Evolutionary conservation across 1,140 invertebrate genomes (phyloP), one percentile per base, ranked within the genome.

Genomic region (Lineus longissimus): DNA sequence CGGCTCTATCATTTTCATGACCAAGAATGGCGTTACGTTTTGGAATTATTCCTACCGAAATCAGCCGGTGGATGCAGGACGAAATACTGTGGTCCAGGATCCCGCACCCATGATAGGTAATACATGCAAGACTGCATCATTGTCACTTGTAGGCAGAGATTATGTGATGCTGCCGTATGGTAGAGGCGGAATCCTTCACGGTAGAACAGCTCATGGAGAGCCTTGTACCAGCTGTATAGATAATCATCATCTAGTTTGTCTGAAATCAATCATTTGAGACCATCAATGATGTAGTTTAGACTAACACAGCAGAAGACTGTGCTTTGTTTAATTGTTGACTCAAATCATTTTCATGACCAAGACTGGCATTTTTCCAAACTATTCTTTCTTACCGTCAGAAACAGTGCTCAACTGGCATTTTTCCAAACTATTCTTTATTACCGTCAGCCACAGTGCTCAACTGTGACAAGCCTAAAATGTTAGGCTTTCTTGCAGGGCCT

Each of bases 121-220:
- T 79, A 79, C 15, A 70, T 59, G 66, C 77, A 79, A 1, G 77
- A 79, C 57, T 79, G 75, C 77, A 79, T 79, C 55, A 79, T 70
- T 23, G 77, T 79, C 41, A 77, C 75, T 51, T 79, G 76, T 27
- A 79, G 63, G 73, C 77, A 79, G 9, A 79, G 70, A 1, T 71
- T 62, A 63, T 76, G 71, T 13, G 72, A 74, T 17, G 75, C 67
- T 4, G 73, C 65, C 1, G 76, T 75, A 65, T 78, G 76, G 60
- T 78, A 79, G 23, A 79, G 66, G 7, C 74, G 62, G 43, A 79
- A 74, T 1, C 76, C 71, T 27, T 66, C 68, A 23, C 65, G 51
- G 55, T 76, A 71, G 61, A 79, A 79, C 55, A 79, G 61, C 19
- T 72, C 69, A 61, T 79, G 77, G 15, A 79, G 61, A 19, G 68